Percentiles rank a stretch among this genome's conserved stretches.
Evolutionary conservation across 2,797 vertebrate species (phyloP).

Genomic region (Galago senegalensis): DNA sequence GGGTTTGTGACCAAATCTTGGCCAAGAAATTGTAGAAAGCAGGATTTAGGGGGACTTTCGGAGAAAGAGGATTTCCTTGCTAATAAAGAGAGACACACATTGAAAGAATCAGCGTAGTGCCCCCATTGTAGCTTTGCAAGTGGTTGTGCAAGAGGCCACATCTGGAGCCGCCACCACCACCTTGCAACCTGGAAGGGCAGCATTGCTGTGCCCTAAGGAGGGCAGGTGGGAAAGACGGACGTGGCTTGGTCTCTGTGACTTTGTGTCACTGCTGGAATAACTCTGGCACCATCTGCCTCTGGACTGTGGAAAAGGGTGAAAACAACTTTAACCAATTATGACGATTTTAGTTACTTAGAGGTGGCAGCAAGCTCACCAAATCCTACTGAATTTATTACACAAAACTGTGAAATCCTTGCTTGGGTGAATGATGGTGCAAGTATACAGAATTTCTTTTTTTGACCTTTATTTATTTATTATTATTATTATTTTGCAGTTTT

Average conservation of each 20-base stretch:
- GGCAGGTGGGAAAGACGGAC: not conserved
- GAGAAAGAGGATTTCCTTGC: not conserved
- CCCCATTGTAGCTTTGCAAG: not conserved
- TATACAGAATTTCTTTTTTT: not conserved
- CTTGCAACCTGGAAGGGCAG: not conserved
- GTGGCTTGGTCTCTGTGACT: not conserved
- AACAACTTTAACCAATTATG: not conserved
- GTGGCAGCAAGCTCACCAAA: not conserved
- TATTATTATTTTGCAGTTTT: no score
- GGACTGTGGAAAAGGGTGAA: not conserved
- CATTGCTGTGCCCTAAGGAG: not conserved
- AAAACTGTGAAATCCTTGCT: not conserved
- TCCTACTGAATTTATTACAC: not conserved
- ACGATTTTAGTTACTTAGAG: not conserved
- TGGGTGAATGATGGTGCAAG: not conserved
- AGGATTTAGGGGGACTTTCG: not conserved
- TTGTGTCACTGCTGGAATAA: not conserved
- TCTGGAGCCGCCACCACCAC: not conserved
- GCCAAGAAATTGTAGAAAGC: not conserved
- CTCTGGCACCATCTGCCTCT: not conserved
- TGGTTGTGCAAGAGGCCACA: not conserved
- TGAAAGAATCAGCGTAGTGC: not conserved
- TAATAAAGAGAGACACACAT: not conserved
- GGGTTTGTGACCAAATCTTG: not conserved
- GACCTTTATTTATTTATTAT: no score